Conservation (phyloP, 2,113 vertebrate species). For the Oncorhynchus clarkii region DNA sequence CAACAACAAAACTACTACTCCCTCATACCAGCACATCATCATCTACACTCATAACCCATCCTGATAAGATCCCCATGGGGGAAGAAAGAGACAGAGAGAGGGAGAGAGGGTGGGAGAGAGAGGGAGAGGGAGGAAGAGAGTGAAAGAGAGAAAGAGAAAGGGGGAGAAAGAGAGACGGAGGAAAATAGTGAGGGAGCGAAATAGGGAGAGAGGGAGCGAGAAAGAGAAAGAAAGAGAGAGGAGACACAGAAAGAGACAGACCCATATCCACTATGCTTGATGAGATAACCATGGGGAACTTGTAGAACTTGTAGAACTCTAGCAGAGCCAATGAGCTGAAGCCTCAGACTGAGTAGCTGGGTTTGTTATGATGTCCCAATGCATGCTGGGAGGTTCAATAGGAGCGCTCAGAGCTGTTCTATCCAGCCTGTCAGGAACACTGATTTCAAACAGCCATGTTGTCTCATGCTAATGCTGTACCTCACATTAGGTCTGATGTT, state of each 20-base stretch:
- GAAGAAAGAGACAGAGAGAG: neutral
- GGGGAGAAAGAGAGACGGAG: slow-evolving; percentile 10
- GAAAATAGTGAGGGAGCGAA: neutral
- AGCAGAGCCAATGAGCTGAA: slow-evolving; percentile 31
- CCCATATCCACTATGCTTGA: no score
- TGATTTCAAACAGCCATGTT: slow-evolving; percentile 15
- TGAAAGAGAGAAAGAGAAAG: slow-evolving; percentile 5
- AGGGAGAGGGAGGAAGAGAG: slow-evolving; percentile 2
- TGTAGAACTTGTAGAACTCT: no score
- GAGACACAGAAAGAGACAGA: slow-evolving; percentile 15
- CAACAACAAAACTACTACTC: no score
- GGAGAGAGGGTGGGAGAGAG: neutral
- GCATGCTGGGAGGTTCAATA: slow-evolving; percentile 10
- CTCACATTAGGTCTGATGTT: neutral
- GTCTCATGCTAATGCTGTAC: no score
- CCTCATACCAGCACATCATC: no score
- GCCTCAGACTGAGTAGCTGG: slow-evolving; percentile 18
- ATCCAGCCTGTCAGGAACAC: slow-evolving; percentile 10
- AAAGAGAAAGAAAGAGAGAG: slow-evolving; percentile 4
- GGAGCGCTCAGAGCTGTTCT: neutral
- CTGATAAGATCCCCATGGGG: no score
- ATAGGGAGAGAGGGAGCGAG: slow-evolving; percentile 16
- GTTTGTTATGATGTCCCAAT: slow-evolving; percentile 10
- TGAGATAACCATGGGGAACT: no score
- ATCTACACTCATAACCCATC: no score